Evolutionary conservation across 2,888 invertebrate genomes (phyloP), one percentile per base, ranked within the genome.

Genomic region (Craniophora ligustri): DNA sequence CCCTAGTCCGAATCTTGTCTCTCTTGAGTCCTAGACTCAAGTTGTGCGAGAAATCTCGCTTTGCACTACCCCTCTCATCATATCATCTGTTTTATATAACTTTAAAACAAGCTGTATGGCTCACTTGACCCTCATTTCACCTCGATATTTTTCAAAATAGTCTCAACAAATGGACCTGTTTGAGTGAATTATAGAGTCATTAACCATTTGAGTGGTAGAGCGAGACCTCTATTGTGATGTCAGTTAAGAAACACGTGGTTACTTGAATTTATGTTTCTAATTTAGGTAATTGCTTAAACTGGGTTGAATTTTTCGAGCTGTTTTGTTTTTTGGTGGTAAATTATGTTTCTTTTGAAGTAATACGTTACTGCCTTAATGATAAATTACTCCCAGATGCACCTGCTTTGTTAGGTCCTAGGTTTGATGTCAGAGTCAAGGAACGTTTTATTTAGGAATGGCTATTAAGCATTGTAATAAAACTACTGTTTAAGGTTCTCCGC

Each of bases 211-310:
- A 72, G 72, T 59, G 54, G 42, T 50, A 34, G 42, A 67, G 36
- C 45, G 59, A 57, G 64, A 21, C 26, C 13, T 21, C 60, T 36
- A 71, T 73, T 71, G 72, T 73, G 28, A 32, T 68, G 71, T 71
- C 71, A 63, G 40, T 57, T 44, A 46, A 39, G 7, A 15, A 30
- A 60, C 56, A 50, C 41, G 39, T 36, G 19, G 34, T 32, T 40
- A 55, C 47, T 59, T n/a, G 13, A 36, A 70, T 67, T 56, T 53
- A 67, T 61, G 53, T 54, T 48, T 19, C 15, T 30, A 57, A 30
- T 35, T 44, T 26, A 59, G 39, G 40, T 63, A 14, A 59, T 65
- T 46, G 60, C 48, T 54, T 54, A 54, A 26, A 46, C 21, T 38
- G 13, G 32, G 23, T 47, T 36, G 36, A 21, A 7, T n/a, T 15